These are phyloP conservation scores for Archips crataeganus DNA, from an alignment of 2,888 invertebrate genomes.

Conservation along the genomic window DNA sequence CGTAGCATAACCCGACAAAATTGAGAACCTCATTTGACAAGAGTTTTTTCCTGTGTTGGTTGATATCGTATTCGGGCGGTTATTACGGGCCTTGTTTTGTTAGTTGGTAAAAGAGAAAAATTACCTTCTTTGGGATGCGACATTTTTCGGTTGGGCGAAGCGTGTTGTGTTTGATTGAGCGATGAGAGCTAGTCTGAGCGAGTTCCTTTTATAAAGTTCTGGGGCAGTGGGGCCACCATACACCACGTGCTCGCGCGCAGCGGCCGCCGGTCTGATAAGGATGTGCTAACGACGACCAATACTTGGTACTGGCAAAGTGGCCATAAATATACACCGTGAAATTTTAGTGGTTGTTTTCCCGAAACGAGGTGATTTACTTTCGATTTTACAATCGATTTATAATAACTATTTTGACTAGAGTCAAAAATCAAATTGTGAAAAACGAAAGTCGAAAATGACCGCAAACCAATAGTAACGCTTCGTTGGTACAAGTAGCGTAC, in stretches of 20 bases:
- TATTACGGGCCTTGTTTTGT: slow-evolving; percentile 29
- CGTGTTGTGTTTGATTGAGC: slow-evolving; percentile 62
- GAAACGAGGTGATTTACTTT: no score
- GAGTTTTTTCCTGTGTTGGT: background rate
- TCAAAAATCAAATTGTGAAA: no score
- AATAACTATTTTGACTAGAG: no score
- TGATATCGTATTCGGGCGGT: slow-evolving; percentile 46
- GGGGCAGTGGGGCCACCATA: slow-evolving; percentile 58
- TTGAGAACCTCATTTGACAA: slow-evolving; percentile 4
- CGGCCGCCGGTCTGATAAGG: slow-evolving; percentile 70
- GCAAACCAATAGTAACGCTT: no score
- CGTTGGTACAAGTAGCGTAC: no score
- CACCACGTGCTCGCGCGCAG: slow-evolving; percentile 73
- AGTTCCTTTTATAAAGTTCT: slow-evolving; percentile 78
- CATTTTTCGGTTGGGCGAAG: slow-evolving; percentile 60
- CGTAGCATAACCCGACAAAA: slow-evolving; percentile 23
- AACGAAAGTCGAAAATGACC: no score
- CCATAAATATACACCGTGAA: background rate
- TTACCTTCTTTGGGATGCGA: slow-evolving; percentile 78
- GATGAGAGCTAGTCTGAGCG: slow-evolving; percentile 60
- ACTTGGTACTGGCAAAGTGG: slow-evolving; percentile 56
- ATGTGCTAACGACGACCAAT: slow-evolving; percentile 45
- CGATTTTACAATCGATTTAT: no score
- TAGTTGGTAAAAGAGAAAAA: slow-evolving; percentile 45
- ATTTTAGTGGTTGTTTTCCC: no score